These are phyloP conservation scores for Platygyra sinensis DNA, from an alignment of 64 coral and sea anemone species.

Conservation along the genomic window DNA sequence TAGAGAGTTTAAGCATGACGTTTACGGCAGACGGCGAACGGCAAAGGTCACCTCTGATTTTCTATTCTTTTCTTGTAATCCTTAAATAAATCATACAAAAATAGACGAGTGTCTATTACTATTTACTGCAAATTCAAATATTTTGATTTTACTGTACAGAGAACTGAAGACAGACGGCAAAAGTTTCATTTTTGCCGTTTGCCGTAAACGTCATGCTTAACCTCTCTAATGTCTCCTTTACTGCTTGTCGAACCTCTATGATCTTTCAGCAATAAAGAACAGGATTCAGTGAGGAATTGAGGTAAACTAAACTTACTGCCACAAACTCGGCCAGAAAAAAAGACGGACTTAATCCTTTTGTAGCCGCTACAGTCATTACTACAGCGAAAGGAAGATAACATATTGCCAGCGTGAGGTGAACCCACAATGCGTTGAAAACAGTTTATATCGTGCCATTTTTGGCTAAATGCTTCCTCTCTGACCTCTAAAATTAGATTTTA, in stretches of 20 bases:
- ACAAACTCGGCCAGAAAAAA: background rate
- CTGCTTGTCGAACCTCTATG: conserved; percentile 1
- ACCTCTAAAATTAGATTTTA: background rate
- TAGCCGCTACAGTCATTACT: background rate
- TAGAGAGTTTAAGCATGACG: too few relatives aligned
- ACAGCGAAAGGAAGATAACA: too few relatives aligned
- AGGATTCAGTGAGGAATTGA: conserved; percentile 4
- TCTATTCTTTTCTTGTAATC: too few relatives aligned
- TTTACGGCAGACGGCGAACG: too few relatives aligned
- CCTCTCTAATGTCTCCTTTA: background rate
- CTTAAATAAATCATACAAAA: too few relatives aligned
- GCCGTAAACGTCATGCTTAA: too few relatives aligned
- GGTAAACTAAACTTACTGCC: background rate
- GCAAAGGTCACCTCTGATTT: too few relatives aligned
- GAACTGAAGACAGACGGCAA: too few relatives aligned
- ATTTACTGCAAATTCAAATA: too few relatives aligned
- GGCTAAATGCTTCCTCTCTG: background rate
- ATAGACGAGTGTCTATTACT: too few relatives aligned
- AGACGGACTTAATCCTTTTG: background rate
- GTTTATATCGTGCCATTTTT: background rate
- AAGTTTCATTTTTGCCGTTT: too few relatives aligned
- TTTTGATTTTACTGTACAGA: too few relatives aligned
- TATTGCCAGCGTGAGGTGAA: background rate
- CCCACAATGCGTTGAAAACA: background rate
- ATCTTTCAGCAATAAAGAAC: conserved; percentile 7